These are phyloP conservation scores for Cheirogaleus major DNA, from an alignment of 2,797 vertebrate species.

Conservation along the genomic window DNA sequence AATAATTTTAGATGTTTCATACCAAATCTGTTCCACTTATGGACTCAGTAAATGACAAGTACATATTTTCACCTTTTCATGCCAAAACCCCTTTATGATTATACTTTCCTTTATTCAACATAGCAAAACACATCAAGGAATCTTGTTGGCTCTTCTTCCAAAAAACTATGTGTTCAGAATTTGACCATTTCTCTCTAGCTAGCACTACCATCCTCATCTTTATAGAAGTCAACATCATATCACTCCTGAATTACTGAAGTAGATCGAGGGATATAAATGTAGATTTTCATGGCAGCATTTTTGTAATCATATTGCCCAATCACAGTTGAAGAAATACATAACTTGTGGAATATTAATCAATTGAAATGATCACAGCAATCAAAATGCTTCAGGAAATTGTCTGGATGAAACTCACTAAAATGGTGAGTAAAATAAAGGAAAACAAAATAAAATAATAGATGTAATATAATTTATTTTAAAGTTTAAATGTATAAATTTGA, in stretches of 20 bases:
- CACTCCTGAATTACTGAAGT: neutral
- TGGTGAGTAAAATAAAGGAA: too few relatives aligned
- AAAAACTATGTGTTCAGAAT: neutral
- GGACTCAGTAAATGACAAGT: neutral
- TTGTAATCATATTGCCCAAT: too few relatives aligned
- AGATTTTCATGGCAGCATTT: neutral
- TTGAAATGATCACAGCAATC: neutral
- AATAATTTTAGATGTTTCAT: neutral
- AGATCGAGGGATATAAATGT: too few relatives aligned
- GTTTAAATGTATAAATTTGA: too few relatives aligned
- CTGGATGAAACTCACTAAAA: too few relatives aligned
- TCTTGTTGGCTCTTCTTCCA: neutral
- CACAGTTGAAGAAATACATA: neutral
- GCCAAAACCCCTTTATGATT: neutral
- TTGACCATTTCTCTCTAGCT: neutral
- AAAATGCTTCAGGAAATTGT: too few relatives aligned
- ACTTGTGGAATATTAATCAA: neutral
- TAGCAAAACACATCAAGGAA: neutral
- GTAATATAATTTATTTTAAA: too few relatives aligned
- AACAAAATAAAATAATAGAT: too few relatives aligned
- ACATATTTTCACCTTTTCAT: neutral
- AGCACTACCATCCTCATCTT: neutral
- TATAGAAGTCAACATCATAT: neutral
- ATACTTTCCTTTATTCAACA: neutral
- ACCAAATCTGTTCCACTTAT: neutral